These are phyloP conservation scores for Bradypodion ventrale DNA, from an alignment of 2,797 vertebrate species.

Conservation along the genomic window DNA sequence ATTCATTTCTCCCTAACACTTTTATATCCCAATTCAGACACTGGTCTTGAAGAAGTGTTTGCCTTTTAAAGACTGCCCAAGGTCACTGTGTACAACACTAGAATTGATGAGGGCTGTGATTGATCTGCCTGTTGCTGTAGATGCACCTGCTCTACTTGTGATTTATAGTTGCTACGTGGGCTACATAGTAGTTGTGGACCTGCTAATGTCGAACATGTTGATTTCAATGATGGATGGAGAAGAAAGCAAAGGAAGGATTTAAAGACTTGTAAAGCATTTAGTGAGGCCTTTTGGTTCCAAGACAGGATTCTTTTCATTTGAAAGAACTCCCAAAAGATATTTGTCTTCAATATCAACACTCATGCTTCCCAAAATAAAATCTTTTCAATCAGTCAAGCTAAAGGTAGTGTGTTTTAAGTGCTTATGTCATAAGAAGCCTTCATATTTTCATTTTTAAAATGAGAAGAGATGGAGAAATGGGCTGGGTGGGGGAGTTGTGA, in stretches of 20 bases:
- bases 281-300: background rate
- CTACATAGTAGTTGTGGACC: constrained; percentile 31
- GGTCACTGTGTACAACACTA: constrained; percentile 3
- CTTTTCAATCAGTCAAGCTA: background rate
- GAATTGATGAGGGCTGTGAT: constrained; percentile 45
- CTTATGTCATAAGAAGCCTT: background rate
- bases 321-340: background rate
- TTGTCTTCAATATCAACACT: background rate
- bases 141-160: constrained; percentile 27
- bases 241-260: constrained; percentile 30
- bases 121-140: constrained; percentile 30
- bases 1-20: constrained; percentile 17
- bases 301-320: background rate
- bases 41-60: constrained; percentile 19
- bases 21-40: constrained; percentile 42
- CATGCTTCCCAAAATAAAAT: background rate
- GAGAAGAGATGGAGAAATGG: background rate
- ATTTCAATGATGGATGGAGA: constrained; percentile 48
- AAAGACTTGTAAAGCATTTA: constrained; percentile 19
- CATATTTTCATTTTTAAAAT: background rate
- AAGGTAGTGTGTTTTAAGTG: background rate
- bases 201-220: constrained; percentile 37
- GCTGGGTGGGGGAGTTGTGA: background rate
- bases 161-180: constrained; percentile 35
- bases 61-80: constrained; percentile 46